Conservation (phyloP, 2,888 invertebrate species). For the Sthenelais limicola region DNA sequence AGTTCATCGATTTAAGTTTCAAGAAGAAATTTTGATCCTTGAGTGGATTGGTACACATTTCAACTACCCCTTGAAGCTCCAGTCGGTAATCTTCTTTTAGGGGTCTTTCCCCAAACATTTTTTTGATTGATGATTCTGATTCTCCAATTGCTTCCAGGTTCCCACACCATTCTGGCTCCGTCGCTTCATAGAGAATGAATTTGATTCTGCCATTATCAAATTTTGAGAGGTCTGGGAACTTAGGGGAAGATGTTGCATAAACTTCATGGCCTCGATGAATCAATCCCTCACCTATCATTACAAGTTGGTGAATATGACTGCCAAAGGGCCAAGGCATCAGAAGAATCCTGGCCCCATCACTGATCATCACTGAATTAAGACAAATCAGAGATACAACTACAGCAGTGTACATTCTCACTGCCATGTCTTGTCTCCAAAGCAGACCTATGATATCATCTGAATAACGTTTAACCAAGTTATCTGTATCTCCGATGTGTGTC, state of each 20-base stretch:
- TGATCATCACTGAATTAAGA: too few species aligned
- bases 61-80: too few species aligned
- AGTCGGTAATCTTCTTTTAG: constrained; percentile 31
- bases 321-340: constrained; percentile 36
- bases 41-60: constrained; percentile 45
- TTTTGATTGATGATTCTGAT: not conserved
- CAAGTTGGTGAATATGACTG: constrained; percentile 41
- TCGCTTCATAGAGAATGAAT: constrained; percentile 5
- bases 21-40: constrained; percentile 36
- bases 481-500: too few species aligned
- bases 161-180: constrained; percentile 33
- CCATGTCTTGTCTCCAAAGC: too few species aligned
- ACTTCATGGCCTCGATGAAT: constrained; percentile 45
- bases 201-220: constrained; percentile 5
- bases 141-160: not conserved
- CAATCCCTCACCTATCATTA: constrained; percentile 34
- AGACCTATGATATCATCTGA: too few species aligned
- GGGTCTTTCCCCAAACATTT: not conserved
- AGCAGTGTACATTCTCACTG: too few species aligned
- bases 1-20: constrained; percentile 17
- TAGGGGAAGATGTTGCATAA: constrained; percentile 15
- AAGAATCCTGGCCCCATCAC: constrained; percentile 32
- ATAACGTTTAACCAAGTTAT: too few species aligned
- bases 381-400: too few species aligned
- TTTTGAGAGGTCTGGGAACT: constrained; percentile 23